Percentiles rank a stretch among this genome's conserved stretches.
These are phyloP conservation scores for Oceanodroma leucorhoa DNA, from an alignment of 2,797 vertebrate species.

Conservation along the genomic window DNA sequence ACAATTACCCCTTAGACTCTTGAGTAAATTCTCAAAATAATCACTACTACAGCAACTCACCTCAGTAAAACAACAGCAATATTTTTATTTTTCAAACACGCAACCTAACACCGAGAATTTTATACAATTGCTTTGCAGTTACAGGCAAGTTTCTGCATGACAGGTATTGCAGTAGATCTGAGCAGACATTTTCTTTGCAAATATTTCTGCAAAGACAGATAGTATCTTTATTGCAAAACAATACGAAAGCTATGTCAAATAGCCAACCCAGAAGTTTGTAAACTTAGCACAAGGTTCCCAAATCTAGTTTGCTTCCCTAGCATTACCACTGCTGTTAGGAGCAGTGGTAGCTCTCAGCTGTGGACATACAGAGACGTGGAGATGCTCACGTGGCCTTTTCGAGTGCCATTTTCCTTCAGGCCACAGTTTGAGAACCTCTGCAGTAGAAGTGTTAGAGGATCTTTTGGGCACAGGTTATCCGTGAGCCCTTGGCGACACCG, in stretches of 20 bases:
- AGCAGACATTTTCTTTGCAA: background rate
- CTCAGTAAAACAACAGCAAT: background rate
- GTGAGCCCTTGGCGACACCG: background rate
- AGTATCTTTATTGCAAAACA: background rate
- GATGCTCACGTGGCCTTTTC: accelerated
- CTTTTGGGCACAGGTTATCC: background rate
- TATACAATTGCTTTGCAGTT: background rate
- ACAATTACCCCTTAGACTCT: background rate
- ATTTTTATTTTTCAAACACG: background rate
- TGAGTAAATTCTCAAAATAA: background rate
- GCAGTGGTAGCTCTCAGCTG: background rate
- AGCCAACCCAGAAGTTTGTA: background rate
- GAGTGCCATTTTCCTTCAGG: background rate
- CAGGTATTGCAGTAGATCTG: background rate
- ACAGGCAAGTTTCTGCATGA: accelerated
- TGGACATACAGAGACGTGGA: accelerated
- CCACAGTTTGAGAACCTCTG: background rate
- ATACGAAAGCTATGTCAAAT: accelerated
- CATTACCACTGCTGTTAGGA: background rate
- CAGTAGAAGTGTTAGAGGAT: background rate
- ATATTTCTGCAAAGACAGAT: background rate
- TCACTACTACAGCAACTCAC: background rate
- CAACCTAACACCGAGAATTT: background rate
- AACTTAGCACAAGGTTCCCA: background rate
- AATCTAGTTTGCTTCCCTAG: background rate